These are phyloP conservation scores for Loripinus fragilis DNA, from an alignment of 2,888 invertebrate species.

Conservation along the genomic window DNA sequence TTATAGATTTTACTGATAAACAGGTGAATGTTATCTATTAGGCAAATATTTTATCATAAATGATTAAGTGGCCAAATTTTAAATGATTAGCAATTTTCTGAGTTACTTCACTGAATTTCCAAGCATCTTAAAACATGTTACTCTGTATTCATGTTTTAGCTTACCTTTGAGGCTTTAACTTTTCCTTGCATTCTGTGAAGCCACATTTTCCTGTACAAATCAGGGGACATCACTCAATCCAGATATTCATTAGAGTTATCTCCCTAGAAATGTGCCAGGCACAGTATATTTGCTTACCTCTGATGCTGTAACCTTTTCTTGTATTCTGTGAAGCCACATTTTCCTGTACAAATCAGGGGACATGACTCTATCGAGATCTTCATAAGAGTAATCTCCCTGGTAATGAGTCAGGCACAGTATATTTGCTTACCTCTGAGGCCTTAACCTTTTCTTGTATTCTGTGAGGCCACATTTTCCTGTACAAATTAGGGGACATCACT, in stretches of 20 bases:
- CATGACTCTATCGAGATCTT: conserved; percentile 21
- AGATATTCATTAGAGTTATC: conserved; percentile 21
- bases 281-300: conserved; percentile 52
- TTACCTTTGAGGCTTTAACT: conserved; percentile 60
- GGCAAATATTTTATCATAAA: too few relatives aligned
- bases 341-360: conserved; percentile 62
- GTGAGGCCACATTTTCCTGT: conserved; percentile 74
- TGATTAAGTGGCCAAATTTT: too few relatives aligned
- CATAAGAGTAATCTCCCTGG: conserved; percentile 29
- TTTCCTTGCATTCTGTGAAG: conserved; percentile 70
- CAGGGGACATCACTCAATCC: conserved; percentile 29
- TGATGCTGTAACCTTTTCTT: conserved; percentile 59
- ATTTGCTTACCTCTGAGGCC: conserved; percentile 50
- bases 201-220: conserved; percentile 75
- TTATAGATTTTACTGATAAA: too few relatives aligned
- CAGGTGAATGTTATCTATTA: too few relatives aligned
- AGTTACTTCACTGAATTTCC: too few relatives aligned
- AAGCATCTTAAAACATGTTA: too few relatives aligned
- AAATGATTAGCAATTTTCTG: too few relatives aligned
- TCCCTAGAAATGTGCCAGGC: conserved; percentile 57
- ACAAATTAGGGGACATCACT: conserved; percentile 53
- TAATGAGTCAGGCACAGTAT: conserved; percentile 52
- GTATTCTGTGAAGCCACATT: conserved; percentile 75
- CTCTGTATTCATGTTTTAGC: too few relatives aligned
- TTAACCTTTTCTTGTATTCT: conserved; percentile 69